These are phyloP conservation scores for Abscondita cerata DNA, from an alignment of 2,888 invertebrate genomes.

Conservation along the genomic window DNA sequence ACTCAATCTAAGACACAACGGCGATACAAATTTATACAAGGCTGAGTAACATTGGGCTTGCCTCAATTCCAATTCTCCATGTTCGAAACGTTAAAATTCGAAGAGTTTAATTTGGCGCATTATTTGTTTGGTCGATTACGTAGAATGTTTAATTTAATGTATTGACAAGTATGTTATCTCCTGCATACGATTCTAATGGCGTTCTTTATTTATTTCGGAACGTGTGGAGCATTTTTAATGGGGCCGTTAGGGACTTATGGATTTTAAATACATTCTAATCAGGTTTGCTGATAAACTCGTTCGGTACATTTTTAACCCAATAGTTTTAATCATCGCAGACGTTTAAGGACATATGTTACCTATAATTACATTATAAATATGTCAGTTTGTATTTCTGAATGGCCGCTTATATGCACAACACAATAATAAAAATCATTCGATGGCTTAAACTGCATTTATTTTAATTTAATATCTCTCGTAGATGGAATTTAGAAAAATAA, in stretches of 20 bases:
- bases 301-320: constrained; percentile 31
- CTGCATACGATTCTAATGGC: constrained; percentile 58
- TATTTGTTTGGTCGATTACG: constrained; percentile 46
- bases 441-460: constrained; percentile 8
- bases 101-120: constrained; percentile 5
- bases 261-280: constrained; percentile 52
- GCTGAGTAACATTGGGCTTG: constrained; percentile 56
- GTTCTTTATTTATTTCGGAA: constrained; percentile 58
- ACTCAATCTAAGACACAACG: constrained; percentile 57
- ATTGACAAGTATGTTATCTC: constrained; percentile 60
- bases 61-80: constrained; percentile 51
- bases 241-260: constrained; percentile 50
- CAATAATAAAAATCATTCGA: constrained; percentile 8
- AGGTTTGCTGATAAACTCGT: constrained; percentile 44
- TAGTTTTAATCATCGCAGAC: constrained; percentile 30
- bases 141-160: constrained; percentile 58
- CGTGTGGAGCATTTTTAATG: constrained; percentile 55
- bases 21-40: constrained; percentile 61
- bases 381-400: constrained; percentile 22
- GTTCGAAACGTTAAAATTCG: constrained; percentile 12
- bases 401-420: constrained; percentile 10
- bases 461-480: constrained; percentile 10
- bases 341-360: constrained; percentile 28
- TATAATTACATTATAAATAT: constrained; percentile 33
- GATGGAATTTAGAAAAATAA: constrained; percentile 3